These are phyloP conservation scores for Cartodere bifasciata DNA, from an alignment of 2,888 invertebrate species.

Conservation along the genomic window DNA sequence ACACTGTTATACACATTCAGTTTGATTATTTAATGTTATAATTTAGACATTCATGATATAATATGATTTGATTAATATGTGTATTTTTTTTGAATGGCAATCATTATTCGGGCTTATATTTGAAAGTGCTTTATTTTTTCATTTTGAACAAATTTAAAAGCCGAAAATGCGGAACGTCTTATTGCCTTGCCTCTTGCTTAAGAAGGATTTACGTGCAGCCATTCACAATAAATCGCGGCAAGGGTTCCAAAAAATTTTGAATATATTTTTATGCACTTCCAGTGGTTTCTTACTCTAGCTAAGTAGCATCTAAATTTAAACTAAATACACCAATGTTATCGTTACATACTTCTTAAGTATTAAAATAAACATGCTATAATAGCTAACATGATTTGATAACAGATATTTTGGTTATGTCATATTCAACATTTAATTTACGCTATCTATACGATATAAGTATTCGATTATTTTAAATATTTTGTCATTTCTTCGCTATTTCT, in stretches of 20 bases:
- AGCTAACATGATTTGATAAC: too few species aligned
- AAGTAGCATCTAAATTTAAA: too few species aligned
- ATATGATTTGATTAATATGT: conserved; percentile 17
- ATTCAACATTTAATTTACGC: too few species aligned
- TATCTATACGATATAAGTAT: too few species aligned
- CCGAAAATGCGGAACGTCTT: conserved; percentile 26
- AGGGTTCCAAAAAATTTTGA: conserved; percentile 32
- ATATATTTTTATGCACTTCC: conserved; percentile 22
- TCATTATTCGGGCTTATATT: conserved; percentile 30
- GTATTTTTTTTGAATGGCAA: too few species aligned
- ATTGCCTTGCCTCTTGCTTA: conserved; percentile 33
- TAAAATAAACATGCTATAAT: too few species aligned
- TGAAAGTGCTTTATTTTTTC: conserved; percentile 19
- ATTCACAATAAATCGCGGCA: conserved; percentile 45
- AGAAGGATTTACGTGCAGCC: conserved; percentile 47
- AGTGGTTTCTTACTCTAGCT: conserved; percentile 14
- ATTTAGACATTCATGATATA: conserved; percentile 18
- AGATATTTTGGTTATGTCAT: too few species aligned
- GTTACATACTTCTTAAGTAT: too few species aligned
- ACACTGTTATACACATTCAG: conserved; percentile 11
- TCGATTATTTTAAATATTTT: too few species aligned
- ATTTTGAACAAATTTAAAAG: conserved; percentile 6
- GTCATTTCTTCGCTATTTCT: not conserved
- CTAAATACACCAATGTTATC: too few species aligned
- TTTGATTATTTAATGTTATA: conserved; percentile 13